A percentile compares a stretch with the other conserved stretches of the same genome.
These are phyloP conservation scores for Urocyon cinereoargenteus DNA, from an alignment of 2,797 vertebrate species.

Conservation along the genomic window DNA sequence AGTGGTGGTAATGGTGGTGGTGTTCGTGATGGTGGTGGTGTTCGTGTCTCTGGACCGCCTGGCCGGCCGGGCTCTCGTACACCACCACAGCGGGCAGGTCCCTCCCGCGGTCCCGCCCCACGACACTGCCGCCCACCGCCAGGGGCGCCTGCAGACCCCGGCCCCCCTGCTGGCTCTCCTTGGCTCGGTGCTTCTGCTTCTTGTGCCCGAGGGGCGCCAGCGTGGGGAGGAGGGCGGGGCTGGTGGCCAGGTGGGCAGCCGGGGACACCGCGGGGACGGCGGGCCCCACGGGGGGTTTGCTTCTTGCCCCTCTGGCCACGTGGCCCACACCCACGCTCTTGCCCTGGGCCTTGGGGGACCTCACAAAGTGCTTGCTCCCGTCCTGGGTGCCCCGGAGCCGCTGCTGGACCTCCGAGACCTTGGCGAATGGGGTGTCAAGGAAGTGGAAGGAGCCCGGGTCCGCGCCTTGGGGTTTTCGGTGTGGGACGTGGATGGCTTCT, in stretches of 20 bases:
- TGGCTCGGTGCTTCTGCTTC: slow-evolving; percentile 96
- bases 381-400: slow-evolving; percentile 89
- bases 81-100: slow-evolving; percentile 95
- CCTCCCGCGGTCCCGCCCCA: slow-evolving; percentile 95
- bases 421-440: slow-evolving; percentile 86
- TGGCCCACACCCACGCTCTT: slow-evolving; percentile 89
- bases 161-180: slow-evolving; percentile 92
- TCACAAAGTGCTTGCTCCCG: slow-evolving; percentile 90
- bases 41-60: slow-evolving; percentile 97
- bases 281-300: slow-evolving; percentile 87
- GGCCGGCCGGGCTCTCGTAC: slow-evolving; percentile 94
- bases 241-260: slow-evolving; percentile 88
- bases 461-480: slow-evolving; percentile 92
- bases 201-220: slow-evolving; percentile 93
- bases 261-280: slow-evolving; percentile 88
- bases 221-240: slow-evolving; percentile 91
- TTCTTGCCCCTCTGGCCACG: slow-evolving; percentile 91
- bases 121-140: slow-evolving; percentile 82
- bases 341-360: slow-evolving; percentile 93
- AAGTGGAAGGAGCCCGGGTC: slow-evolving; percentile 86
- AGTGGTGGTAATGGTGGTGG: slow-evolving; percentile 99
- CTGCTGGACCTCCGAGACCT: slow-evolving; percentile 89
- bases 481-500: slow-evolving; percentile 93
- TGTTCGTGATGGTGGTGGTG: slow-evolving; percentile 99
- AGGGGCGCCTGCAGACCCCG: slow-evolving; percentile 89